These are phyloP conservation scores for Dione juno DNA, from an alignment of 2,888 invertebrate species.

Conservation along the genomic window DNA sequence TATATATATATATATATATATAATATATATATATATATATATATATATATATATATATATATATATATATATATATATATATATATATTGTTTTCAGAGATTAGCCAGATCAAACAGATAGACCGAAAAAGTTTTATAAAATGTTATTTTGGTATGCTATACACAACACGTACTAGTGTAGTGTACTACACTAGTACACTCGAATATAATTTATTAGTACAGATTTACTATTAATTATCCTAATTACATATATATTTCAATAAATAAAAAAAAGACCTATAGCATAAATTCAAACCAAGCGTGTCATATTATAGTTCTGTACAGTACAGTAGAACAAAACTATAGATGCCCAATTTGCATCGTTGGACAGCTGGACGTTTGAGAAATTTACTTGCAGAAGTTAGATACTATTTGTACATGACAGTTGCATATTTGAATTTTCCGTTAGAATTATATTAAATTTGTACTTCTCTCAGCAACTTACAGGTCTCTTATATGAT, in stretches of 20 bases:
- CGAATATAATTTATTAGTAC: too few relatives aligned
- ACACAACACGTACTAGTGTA: too few relatives aligned
- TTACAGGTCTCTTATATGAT: not conserved
- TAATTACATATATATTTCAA: not conserved
- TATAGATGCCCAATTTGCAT: constrained; percentile 35
- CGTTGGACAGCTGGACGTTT: constrained; percentile 38
- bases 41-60: too few relatives aligned
- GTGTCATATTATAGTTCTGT: not conserved
- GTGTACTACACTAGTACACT: too few relatives aligned
- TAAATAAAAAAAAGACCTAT: not conserved
- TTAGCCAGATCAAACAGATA: too few relatives aligned
- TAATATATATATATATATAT: too few relatives aligned
- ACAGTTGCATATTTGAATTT: constrained; percentile 24
- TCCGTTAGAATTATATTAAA: not conserved
- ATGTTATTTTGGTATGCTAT: too few relatives aligned
- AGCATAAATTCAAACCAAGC: not conserved
- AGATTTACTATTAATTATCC: too few relatives aligned
- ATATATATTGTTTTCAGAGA: too few relatives aligned
- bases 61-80: too few relatives aligned
- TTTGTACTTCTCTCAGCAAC: not conserved
- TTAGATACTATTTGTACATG: constrained; percentile 26
- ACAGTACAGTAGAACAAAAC: constrained; percentile 8
- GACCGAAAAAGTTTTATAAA: too few relatives aligned
- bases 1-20: too few relatives aligned
- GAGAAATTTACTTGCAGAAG: constrained; percentile 40